phyloP scores from a whole-genome alignment of 2,113 vertebrate species.

The Indicator maculatus region DNA sequence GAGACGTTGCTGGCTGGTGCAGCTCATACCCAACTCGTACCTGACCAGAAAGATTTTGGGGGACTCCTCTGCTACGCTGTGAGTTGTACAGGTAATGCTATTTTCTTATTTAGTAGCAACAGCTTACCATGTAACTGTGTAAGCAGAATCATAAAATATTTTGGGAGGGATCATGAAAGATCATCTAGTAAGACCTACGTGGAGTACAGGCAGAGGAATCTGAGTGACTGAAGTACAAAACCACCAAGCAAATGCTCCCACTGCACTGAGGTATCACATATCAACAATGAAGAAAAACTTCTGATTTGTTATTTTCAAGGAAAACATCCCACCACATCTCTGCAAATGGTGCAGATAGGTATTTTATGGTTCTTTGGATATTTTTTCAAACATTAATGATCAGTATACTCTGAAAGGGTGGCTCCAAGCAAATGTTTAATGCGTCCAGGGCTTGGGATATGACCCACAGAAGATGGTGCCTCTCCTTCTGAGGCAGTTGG shows the following conservation, averaged over 20 bases:
- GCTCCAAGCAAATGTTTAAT: neutral
- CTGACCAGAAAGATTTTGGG: neutral
- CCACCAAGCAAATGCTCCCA: fast-evolving
- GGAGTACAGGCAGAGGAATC: neutral
- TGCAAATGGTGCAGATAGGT: fast-evolving
- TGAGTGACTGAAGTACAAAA: neutral
- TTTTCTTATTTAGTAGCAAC: neutral
- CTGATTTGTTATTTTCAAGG: neutral
- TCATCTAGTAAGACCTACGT: no score
- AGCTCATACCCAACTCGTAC: neutral
- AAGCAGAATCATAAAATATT: neutral
- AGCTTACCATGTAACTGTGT: neutral
- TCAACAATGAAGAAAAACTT: neutral
- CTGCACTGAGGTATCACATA: fast-evolving
- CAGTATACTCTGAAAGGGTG: neutral
- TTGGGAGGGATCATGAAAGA: no score
- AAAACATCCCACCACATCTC: neutral
- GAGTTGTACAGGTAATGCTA: neutral
- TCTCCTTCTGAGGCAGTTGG: neutral
- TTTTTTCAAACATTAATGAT: neutral
- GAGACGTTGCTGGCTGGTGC: neutral
- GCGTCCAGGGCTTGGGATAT: neutral
- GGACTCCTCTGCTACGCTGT: neutral
- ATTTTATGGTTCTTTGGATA: neutral
- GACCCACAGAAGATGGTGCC: neutral